Evolutionary conservation across 1,140 invertebrate species (phyloP).

Genomic region (Protaetia brevitarsis): DNA sequence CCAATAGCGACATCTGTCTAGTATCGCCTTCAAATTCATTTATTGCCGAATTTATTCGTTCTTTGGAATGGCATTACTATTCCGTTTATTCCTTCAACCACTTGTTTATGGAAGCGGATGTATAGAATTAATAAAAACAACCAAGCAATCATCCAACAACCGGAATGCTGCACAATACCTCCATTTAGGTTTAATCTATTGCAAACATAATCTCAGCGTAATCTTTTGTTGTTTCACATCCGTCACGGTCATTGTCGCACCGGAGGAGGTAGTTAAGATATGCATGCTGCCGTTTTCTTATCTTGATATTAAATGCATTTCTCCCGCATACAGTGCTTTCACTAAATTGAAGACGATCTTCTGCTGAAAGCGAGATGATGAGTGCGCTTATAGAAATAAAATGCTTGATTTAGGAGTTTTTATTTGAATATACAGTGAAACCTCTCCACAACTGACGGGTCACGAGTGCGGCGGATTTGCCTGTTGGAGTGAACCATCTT

Average conservation of each 20-base stretch:
- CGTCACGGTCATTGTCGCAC: not conserved
- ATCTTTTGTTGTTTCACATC: slow-evolving; percentile 16
- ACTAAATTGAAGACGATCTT: no score
- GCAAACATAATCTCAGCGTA: slow-evolving; percentile 6
- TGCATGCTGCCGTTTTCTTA: not conserved
- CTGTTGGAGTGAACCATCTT: no score
- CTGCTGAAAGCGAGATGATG: no score
- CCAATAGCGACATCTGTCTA: no score
- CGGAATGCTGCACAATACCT: not conserved
- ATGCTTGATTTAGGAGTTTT: no score
- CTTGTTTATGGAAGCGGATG: slow-evolving; percentile 3
- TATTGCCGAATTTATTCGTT: no score
- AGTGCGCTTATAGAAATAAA: no score
- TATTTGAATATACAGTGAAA: no score
- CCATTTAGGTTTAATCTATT: not conserved
- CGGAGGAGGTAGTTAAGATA: not conserved
- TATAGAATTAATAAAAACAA: not conserved
- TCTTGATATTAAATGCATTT: not conserved
- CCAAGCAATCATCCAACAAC: not conserved
- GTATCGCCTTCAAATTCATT: no score
- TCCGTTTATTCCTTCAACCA: not conserved
- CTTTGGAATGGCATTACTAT: not conserved
- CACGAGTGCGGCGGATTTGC: no score
- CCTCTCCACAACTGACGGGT: no score
- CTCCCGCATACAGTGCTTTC: no score